Conservation (phyloP, 2,113 vertebrate species). For the Cheilinus undulatus region DNA sequence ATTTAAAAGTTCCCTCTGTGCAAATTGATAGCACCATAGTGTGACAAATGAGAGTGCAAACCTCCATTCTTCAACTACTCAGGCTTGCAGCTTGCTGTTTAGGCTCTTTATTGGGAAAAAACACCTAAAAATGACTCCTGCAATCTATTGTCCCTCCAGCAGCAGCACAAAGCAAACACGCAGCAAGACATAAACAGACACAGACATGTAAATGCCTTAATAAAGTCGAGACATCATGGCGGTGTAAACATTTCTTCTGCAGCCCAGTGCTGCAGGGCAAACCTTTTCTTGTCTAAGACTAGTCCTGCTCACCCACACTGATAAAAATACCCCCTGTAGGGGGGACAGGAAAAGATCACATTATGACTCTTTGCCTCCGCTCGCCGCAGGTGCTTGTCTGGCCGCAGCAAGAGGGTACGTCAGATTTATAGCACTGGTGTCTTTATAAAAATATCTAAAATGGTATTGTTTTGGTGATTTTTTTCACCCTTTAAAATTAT, state of each 20-base stretch:
- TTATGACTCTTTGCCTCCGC: constrained; percentile 43
- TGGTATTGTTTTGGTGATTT: background rate
- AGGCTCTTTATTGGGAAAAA: constrained; percentile 18
- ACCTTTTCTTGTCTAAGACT: constrained; percentile 39
- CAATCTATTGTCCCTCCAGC: constrained; percentile 10
- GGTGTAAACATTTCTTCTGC: constrained; percentile 30
- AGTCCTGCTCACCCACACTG: constrained; percentile 54
- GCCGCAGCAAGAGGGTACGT: constrained; percentile 38
- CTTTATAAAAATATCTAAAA: constrained; percentile 10
- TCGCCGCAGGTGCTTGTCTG: constrained; percentile 61
- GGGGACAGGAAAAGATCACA: constrained; percentile 64
- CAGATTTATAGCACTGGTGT: constrained; percentile 28
- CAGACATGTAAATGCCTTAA: constrained; percentile 58
- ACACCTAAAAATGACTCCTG: constrained; percentile 6
- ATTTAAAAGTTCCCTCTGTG: constrained; percentile 27
- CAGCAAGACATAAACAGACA: constrained; percentile 21
- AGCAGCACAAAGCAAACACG: constrained; percentile 33
- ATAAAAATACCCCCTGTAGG: constrained; percentile 73
- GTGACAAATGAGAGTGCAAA: constrained; percentile 35
- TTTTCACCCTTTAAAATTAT: background rate
- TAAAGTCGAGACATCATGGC: constrained; percentile 37
- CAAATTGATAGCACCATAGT: constrained; percentile 24
- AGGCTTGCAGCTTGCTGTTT: constrained; percentile 27
- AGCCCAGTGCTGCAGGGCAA: constrained; percentile 52
- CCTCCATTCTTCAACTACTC: constrained; percentile 34